Percentiles rank a stretch among this genome's conserved stretches.
These are phyloP conservation scores for Osmerus mordax DNA, from an alignment of 2,113 vertebrate species.

Conservation along the genomic window DNA sequence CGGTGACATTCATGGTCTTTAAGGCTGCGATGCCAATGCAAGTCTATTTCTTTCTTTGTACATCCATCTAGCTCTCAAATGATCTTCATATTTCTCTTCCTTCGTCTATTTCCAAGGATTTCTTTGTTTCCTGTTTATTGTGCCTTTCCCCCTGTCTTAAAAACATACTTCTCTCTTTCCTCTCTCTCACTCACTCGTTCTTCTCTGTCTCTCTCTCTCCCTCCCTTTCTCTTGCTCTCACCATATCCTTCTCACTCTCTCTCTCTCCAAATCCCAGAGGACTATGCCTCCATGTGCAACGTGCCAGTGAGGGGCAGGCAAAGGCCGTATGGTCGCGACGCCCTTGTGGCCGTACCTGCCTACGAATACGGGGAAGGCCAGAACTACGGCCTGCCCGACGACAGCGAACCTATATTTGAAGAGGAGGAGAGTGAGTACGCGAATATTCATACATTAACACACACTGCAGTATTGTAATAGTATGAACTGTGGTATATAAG, in stretches of 20 bases:
- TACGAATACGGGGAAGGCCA: slow-evolving; percentile 56
- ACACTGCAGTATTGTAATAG: background rate
- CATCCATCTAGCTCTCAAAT: background rate
- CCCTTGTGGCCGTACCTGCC: slow-evolving; percentile 76
- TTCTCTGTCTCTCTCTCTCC: background rate
- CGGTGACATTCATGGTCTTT: slow-evolving; percentile 10
- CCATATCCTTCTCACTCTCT: background rate
- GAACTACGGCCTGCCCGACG: slow-evolving; percentile 49
- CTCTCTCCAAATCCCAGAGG: slow-evolving; percentile 63
- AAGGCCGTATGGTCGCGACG: slow-evolving; percentile 83
- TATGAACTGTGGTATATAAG: too few relatives aligned
- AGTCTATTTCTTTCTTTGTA: background rate
- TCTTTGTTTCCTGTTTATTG: background rate
- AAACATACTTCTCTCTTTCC: background rate
- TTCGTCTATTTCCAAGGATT: background rate
- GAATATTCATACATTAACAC: background rate
- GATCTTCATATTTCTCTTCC: background rate
- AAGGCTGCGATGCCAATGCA: too few relatives aligned
- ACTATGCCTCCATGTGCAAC: slow-evolving; percentile 91
- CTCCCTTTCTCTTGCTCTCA: background rate
- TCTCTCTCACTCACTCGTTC: background rate
- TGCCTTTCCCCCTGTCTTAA: background rate
- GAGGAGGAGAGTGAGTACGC: slow-evolving; percentile 80
- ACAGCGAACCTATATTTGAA: slow-evolving; percentile 74
- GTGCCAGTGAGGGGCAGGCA: slow-evolving; percentile 72